Evolutionary conservation across 2,888 invertebrate species (phyloP).

Genomic region (Leptopilina myrica): DNA sequence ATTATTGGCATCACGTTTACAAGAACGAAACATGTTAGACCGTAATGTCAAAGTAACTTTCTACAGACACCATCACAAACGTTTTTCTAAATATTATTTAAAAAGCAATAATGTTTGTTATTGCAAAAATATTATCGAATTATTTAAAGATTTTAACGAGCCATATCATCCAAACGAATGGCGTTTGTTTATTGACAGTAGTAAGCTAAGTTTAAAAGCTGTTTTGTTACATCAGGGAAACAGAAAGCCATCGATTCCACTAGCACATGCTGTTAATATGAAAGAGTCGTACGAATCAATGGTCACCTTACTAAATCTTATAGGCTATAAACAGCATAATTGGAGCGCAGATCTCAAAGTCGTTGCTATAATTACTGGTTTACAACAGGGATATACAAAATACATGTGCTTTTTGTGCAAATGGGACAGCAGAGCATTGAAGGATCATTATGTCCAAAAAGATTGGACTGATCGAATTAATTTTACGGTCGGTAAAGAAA

Average conservation of each 20-base stretch:
- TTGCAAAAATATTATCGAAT: neutral
- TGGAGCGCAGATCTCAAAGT: constrained; percentile 66
- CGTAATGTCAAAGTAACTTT: neutral
- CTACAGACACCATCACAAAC: neutral
- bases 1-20: neutral
- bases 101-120: neutral
- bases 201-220: constrained; percentile 56
- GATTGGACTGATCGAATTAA: too few relatives aligned
- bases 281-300: constrained; percentile 57
- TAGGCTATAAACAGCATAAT: constrained; percentile 46
- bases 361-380: constrained; percentile 60
- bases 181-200: constrained; percentile 60
- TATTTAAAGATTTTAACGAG: constrained; percentile 11
- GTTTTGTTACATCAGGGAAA: constrained; percentile 58
- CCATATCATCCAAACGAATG: constrained; percentile 45
- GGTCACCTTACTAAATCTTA: constrained; percentile 30
- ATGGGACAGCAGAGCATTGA: too few relatives aligned
- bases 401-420: too few relatives aligned
- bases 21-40: neutral
- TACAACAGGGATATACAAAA: constrained; percentile 50
- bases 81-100: neutral
- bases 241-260: constrained; percentile 63
- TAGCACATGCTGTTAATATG: constrained; percentile 57
- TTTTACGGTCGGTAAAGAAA: too few relatives aligned
- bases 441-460: too few relatives aligned